Evolutionary conservation across 2,797 vertebrate species (phyloP).

Genomic region (Pelodytes ibericus): DNA sequence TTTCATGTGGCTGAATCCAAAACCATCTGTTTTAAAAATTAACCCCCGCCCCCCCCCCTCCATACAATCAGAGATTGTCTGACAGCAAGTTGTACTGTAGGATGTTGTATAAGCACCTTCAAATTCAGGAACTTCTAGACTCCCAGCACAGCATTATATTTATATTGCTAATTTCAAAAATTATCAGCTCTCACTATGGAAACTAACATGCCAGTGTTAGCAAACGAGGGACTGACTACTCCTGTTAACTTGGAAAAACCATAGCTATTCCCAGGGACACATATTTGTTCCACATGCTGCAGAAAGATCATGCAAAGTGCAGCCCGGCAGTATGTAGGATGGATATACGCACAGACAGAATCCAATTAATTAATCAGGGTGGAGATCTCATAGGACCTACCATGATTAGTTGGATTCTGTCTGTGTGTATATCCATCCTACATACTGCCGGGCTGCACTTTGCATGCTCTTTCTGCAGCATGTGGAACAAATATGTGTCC

Average conservation of each 20-base stretch:
- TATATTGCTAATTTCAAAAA: background rate
- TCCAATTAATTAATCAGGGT: too few species aligned
- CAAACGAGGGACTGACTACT: background rate
- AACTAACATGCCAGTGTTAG: background rate
- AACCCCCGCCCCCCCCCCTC: background rate
- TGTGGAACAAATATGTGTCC: too few species aligned
- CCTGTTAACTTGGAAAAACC: slow-evolving; percentile 20
- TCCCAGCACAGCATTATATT: slow-evolving; percentile 1
- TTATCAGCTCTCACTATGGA: slow-evolving; percentile 1
- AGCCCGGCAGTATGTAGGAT: too few species aligned
- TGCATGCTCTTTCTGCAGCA: too few species aligned
- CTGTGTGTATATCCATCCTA: too few species aligned
- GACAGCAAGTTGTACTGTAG: background rate
- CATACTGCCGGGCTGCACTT: too few species aligned
- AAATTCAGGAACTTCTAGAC: background rate
- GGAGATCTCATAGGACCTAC: too few species aligned
- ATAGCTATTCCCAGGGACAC: too few species aligned
- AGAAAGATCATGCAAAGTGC: too few species aligned
- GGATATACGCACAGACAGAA: too few species aligned
- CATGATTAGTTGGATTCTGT: too few species aligned
- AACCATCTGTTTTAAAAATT: slow-evolving; percentile 40
- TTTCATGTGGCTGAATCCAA: slow-evolving; percentile 30
- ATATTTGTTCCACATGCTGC: too few species aligned
- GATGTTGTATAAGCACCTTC: slow-evolving; percentile 10
- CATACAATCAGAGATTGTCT: slow-evolving; percentile 10